Conservation (phyloP, 2,888 invertebrate genomes). For the Sabatieria punctata region DNA sequence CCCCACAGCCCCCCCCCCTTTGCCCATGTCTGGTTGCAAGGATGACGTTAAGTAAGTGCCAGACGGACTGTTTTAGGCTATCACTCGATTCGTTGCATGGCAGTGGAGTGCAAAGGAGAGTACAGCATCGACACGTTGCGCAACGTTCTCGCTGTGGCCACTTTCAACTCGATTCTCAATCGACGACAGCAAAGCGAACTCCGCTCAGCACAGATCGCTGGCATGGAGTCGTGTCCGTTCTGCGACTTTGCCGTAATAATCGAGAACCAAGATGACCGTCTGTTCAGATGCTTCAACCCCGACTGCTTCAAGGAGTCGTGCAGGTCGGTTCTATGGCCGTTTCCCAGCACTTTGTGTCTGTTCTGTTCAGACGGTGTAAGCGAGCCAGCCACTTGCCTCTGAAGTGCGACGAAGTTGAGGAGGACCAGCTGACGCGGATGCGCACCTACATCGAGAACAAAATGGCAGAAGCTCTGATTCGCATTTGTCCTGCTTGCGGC, state of each 20-base stretch:
- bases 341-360: no score
- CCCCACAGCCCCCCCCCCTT: no score
- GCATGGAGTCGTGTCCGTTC: conserved; percentile 43
- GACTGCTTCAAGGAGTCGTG: conserved; percentile 45
- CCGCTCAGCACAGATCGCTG: conserved; percentile 25
- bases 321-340: conserved; percentile 26
- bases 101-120: no score
- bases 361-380: conserved; percentile 37
- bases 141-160: no score
- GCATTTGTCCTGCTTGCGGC: conserved; percentile 3
- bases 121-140: no score
- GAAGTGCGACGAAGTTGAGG: conserved; percentile 39
- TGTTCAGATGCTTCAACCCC: conserved; percentile 43
- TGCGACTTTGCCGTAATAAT: conserved; percentile 44
- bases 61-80: no score
- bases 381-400: conserved; percentile 42
- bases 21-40: no score
- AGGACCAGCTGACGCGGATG: conserved; percentile 34
- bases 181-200: conserved; percentile 4
- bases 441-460: conserved; percentile 41
- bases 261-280: conserved; percentile 30
- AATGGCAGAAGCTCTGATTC: conserved; percentile 39
- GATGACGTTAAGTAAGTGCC: no score
- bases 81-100: no score
- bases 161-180: no score